Conservation (phyloP, 2,888 invertebrate species). For the Brenthis ino region DNA sequence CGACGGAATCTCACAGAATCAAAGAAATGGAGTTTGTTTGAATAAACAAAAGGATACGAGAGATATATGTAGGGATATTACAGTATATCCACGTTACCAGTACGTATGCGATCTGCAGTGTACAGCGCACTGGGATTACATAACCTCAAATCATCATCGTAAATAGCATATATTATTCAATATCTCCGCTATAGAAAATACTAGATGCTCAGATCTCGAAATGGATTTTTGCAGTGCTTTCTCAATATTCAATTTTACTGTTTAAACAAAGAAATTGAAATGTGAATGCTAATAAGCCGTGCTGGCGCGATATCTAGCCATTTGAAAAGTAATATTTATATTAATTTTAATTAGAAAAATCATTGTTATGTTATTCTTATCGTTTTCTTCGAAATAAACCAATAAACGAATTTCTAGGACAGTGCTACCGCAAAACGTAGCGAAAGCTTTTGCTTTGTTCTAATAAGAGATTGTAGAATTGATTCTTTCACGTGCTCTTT, state of each 20-base stretch:
- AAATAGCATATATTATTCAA: slow-evolving; percentile 69
- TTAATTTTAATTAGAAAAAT: slow-evolving; percentile 1
- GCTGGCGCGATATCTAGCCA: not conserved
- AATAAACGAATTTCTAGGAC: too few relatives aligned
- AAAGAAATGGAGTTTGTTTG: slow-evolving; percentile 7
- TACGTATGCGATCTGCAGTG: slow-evolving; percentile 57
- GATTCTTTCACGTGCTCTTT: too few relatives aligned
- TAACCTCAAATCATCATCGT: slow-evolving; percentile 65
- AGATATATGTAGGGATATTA: slow-evolving; percentile 24
- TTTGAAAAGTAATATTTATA: slow-evolving; percentile 8
- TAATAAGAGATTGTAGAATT: too few relatives aligned
- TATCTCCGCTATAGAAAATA: slow-evolving; percentile 51
- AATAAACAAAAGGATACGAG: slow-evolving; percentile 22
- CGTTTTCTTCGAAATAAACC: not conserved
- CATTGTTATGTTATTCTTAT: not conserved
- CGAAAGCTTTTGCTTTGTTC: too few relatives aligned
- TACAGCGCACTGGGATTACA: slow-evolving; percentile 71
- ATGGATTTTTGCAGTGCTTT: slow-evolving; percentile 62
- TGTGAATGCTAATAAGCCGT: slow-evolving; percentile 49
- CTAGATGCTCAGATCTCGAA: slow-evolving; percentile 53
- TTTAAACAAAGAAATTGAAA: slow-evolving; percentile 73
- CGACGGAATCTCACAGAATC: not conserved
- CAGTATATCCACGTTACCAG: slow-evolving; percentile 40
- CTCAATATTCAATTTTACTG: slow-evolving; percentile 68
- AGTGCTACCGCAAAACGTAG: too few relatives aligned